phyloP scores from a whole-genome alignment of 2,797 vertebrate genomes.

The Triplophysa yarkandensis region DNA sequence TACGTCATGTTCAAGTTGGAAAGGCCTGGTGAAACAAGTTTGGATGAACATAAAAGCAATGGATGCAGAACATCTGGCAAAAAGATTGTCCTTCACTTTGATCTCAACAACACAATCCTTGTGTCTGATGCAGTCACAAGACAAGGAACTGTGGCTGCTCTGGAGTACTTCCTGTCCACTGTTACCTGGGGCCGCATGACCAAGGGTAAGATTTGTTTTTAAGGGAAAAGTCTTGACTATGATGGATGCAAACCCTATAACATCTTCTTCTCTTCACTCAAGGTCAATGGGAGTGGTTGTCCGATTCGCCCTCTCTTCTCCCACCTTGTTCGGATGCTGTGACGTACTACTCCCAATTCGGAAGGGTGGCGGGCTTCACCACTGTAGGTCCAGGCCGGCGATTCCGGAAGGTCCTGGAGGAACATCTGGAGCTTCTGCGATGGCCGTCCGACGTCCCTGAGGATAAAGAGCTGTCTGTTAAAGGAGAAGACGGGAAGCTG shows the following conservation, averaged over 20 bases:
- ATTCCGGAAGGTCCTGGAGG: conserved; percentile 74
- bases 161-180: conserved; percentile 80
- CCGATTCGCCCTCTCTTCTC: conserved; percentile 75
- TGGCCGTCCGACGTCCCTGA: conserved; percentile 73
- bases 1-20: conserved; percentile 36
- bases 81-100: conserved; percentile 83
- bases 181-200: conserved; percentile 81
- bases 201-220: conserved; percentile 43
- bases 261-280: neutral
- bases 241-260: neutral
- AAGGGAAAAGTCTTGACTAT: too few species aligned
- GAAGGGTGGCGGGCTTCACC: conserved; percentile 75
- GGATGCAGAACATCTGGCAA: conserved; percentile 25
- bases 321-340: conserved; percentile 77
- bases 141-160: conserved; percentile 76
- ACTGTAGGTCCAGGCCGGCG: conserved; percentile 65
- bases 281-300: conserved; percentile 89
- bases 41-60: conserved; percentile 4
- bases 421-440: conserved; percentile 78
- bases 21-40: neutral
- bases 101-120: conserved; percentile 87
- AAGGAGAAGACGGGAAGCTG: conserved; percentile 70
- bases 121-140: conserved; percentile 78
- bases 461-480: conserved; percentile 73
- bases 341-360: conserved; percentile 80